Evolutionary conservation across 2,888 invertebrate genomes (phyloP).

Genomic region (Scrobipalpa costella): DNA sequence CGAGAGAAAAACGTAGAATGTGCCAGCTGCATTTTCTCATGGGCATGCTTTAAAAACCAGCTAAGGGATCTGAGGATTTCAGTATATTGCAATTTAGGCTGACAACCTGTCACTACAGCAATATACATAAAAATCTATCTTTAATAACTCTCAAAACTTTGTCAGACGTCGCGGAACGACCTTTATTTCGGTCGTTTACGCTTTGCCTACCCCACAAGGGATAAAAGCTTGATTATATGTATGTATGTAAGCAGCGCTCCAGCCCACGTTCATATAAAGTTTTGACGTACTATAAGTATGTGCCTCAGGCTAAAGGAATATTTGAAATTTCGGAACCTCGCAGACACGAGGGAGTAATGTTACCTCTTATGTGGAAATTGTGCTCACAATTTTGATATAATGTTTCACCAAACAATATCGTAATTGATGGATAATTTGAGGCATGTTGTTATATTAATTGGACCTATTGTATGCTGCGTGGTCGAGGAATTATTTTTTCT

Average conservation of each 20-base stretch:
- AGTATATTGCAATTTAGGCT: no score
- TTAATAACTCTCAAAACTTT: no score
- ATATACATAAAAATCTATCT: no score
- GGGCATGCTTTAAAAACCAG: no score
- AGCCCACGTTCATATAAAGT: no score
- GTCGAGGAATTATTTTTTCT: not conserved
- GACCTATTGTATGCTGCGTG: not conserved
- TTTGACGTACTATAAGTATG: not conserved
- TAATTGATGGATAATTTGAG: not conserved
- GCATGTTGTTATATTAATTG: conserved; percentile 2
- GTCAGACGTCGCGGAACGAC: not conserved
- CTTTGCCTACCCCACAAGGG: no score
- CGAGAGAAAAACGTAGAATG: no score
- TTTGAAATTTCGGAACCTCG: conserved; percentile 21
- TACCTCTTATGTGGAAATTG: not conserved
- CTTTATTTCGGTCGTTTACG: conserved; percentile 11
- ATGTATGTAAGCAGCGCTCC: no score
- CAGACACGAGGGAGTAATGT: conserved; percentile 11
- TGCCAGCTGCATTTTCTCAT: no score
- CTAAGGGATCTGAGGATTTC: no score
- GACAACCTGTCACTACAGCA: no score
- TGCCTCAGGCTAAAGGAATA: conserved; percentile 28
- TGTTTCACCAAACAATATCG: not conserved
- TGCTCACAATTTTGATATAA: conserved; percentile 4
- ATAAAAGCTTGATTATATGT: no score